Evolutionary conservation across 2,113 vertebrate genomes (phyloP).

Genomic region (Anthoscopus minutus): DNA sequence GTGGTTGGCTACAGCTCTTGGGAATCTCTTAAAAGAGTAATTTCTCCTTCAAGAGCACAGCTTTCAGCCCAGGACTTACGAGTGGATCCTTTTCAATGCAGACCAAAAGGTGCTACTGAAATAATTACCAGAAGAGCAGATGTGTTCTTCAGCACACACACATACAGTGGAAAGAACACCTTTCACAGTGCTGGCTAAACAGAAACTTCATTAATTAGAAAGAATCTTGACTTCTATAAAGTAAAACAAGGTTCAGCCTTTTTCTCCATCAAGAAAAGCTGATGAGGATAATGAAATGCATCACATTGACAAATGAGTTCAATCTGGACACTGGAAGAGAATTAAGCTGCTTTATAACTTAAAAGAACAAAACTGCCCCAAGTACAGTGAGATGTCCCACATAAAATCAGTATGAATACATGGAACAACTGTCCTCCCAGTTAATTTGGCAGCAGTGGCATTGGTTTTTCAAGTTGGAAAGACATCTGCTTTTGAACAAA

Average conservation of each 20-base stretch:
- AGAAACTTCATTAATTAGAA: neutral
- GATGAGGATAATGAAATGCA: conserved; percentile 1
- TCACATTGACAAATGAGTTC: neutral
- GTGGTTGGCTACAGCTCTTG: neutral
- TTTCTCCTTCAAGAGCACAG: neutral
- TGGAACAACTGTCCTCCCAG: neutral
- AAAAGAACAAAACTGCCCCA: neutral
- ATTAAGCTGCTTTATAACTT: conserved; percentile 2
- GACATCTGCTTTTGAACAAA: neutral
- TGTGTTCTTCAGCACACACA: neutral
- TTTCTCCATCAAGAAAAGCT: neutral
- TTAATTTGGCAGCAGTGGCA: neutral
- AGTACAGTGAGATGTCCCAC: neutral
- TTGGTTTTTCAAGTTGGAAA: neutral
- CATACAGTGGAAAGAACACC: neutral
- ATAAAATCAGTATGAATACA: neutral
- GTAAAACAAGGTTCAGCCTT: neutral
- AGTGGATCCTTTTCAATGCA: neutral
- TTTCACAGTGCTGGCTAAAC: neutral
- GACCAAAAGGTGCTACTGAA: neutral
- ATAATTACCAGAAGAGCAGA: neutral
- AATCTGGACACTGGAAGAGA: neutral
- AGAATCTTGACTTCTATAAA: neutral
- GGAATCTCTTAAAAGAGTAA: neutral
- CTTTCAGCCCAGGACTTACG: neutral